These are phyloP conservation scores for Crenichthys baileyi DNA, from an alignment of 2,797 vertebrate species.

Conservation along the genomic window DNA sequence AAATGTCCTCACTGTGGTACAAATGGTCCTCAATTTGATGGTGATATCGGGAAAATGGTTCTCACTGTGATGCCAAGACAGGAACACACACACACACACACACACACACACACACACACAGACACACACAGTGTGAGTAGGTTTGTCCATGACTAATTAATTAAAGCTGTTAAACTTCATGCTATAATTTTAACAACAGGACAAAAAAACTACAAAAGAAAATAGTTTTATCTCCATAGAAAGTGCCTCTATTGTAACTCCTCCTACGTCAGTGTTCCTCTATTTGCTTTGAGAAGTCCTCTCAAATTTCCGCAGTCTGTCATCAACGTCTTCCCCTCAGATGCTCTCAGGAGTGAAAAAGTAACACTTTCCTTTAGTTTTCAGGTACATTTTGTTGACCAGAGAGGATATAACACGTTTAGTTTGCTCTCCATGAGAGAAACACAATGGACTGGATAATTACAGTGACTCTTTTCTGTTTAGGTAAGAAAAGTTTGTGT, in stretches of 20 bases:
- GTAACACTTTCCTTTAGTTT: not conserved
- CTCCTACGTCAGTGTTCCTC: constrained; percentile 52
- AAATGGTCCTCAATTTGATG: no score
- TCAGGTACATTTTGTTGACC: not conserved
- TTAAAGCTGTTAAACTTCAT: not conserved
- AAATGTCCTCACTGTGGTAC: no score
- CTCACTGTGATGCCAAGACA: no score
- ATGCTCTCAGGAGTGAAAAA: not conserved
- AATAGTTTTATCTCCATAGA: constrained; percentile 19
- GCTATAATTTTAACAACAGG: not conserved
- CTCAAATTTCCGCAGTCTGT: constrained; percentile 18
- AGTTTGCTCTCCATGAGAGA: constrained; percentile 16
- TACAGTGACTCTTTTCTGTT: constrained; percentile 28
- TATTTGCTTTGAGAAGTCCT: not conserved
- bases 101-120: no score
- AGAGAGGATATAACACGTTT: not conserved
- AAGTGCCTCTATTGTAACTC: constrained; percentile 8
- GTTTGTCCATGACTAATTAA: not conserved
- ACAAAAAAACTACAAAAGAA: constrained; percentile 13
- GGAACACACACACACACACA: not conserved
- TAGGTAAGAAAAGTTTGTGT: constrained; percentile 54
- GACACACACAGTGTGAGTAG: no score
- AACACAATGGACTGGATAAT: constrained; percentile 55
- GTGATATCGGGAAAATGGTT: no score
- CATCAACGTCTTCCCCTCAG: constrained; percentile 6